Evolutionary conservation across 2,888 invertebrate species (phyloP).

Genomic region (Trisateles emortualis): DNA sequence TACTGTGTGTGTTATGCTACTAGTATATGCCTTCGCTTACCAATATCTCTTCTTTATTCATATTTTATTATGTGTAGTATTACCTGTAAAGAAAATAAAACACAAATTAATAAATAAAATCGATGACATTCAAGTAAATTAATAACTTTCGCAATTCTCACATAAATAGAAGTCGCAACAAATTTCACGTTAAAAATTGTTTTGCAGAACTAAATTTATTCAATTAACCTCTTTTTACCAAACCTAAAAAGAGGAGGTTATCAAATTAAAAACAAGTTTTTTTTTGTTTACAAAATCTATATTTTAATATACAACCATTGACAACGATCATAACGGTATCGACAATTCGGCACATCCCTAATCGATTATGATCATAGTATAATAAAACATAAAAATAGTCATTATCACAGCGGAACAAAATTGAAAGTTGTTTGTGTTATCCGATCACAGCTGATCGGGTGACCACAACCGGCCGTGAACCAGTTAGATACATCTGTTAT

Average conservation of each 20-base stretch:
- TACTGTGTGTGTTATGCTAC: no score
- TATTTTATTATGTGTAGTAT: conserved; percentile 9
- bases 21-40: no score
- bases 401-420: conserved; percentile 18
- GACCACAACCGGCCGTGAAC: conserved; percentile 57
- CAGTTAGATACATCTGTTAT: conserved; percentile 33
- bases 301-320: no score
- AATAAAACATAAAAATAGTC: conserved; percentile 1
- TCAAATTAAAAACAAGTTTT: no score
- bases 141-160: no score
- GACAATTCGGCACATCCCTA: neutral
- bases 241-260: no score
- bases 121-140: neutral
- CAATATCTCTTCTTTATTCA: conserved; percentile 8
- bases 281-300: no score
- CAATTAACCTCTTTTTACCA: no score
- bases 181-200: no score
- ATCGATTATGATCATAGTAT: neutral
- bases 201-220: no score
- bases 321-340: no score
- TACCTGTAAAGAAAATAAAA: conserved; percentile 34
- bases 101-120: conserved; percentile 15
- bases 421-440: conserved; percentile 34
- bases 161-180: no score
- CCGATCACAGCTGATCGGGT: conserved; percentile 59